A percentile compares a stretch with the other conserved stretches of the same genome.
Conservation (phyloP, 2,797 vertebrate genomes). For the Aulostomus chinensis region DNA sequence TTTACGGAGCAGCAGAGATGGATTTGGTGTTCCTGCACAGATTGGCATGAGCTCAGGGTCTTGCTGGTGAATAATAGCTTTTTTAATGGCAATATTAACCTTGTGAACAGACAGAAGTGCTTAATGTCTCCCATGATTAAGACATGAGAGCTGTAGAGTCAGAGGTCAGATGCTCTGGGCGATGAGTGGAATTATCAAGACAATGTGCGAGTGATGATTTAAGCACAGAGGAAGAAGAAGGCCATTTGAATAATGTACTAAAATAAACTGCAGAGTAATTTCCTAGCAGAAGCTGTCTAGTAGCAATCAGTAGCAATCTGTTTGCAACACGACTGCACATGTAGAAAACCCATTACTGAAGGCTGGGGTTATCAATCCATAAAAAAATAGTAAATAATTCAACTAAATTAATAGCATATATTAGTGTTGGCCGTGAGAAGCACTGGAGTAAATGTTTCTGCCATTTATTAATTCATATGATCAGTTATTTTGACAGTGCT, state of each 20-base stretch:
- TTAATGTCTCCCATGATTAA: constrained; percentile 64
- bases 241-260: neutral
- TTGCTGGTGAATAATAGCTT: constrained; percentile 63
- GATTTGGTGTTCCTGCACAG: constrained; percentile 42
- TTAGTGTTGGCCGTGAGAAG: too few relatives aligned
- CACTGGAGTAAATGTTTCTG: too few relatives aligned
- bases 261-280: constrained; percentile 4
- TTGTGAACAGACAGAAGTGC: constrained; percentile 59
- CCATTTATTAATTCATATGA: too few relatives aligned
- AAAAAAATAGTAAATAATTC: too few relatives aligned
- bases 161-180: constrained; percentile 51
- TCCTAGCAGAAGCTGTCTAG: too few relatives aligned
- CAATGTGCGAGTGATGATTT: constrained; percentile 33
- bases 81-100: constrained; percentile 72
- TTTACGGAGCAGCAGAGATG: constrained; percentile 23
- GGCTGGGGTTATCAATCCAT: too few relatives aligned
- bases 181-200: constrained; percentile 53
- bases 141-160: constrained; percentile 46
- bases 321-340: too few relatives aligned
- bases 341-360: too few relatives aligned
- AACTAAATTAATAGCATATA: too few relatives aligned
- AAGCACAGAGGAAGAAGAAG: constrained; percentile 3
- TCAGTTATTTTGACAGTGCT: too few relatives aligned
- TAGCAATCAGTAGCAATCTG: too few relatives aligned
- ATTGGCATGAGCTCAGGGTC: constrained; percentile 41